Conservation (phyloP, 2,113 vertebrate genomes). For the rabbit (Oryctolagus cuniculus) region mOryCun1.1 NC_091438.1:54748501-54749000, state of each 20-base stretch:
- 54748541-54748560: not conserved
- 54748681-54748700: not conserved
- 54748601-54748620: not conserved
- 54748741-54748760: not conserved
- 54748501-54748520: not conserved
- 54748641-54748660: not conserved
- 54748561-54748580: not conserved
- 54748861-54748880: not conserved
- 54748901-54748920: not conserved
- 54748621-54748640: not conserved
- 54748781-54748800: not conserved
- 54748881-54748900: not conserved
- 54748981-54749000: not conserved
- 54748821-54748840: no score
- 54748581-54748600: not conserved
- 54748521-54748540: no score
- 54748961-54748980: not conserved
- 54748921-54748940: not conserved
- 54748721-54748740: not conserved
- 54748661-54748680: not conserved
- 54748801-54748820: not conserved
- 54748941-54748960: not conserved
- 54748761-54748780: not conserved
- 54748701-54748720: not conserved
- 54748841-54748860: not conserved